Base-by-base conservation (phyloP, 2,888 invertebrate genomes). In the Invenusta paracnida region DNA sequence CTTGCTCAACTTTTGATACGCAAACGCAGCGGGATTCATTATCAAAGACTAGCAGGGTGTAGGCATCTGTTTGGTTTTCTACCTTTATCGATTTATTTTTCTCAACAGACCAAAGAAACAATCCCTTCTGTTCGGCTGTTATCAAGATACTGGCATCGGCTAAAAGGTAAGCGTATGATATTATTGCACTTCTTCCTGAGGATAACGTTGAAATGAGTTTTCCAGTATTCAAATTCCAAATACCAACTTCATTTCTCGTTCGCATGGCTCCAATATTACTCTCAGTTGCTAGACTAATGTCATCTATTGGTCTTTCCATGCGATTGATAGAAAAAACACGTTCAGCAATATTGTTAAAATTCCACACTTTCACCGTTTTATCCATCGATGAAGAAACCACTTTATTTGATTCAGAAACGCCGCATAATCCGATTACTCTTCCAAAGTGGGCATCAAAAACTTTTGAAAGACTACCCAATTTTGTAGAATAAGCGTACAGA, bases 281-380 rank as follows among this genome's bases (percentile, higher is more conserved):
- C 88, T 95, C 94, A 84, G 95, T 88, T 0, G 92, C 91, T 0
- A 93, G 88, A 66, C 90, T 89, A 82, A 98, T 95, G 28, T 95
- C 94, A 91, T 98, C 98, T 87, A 98, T 96, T 88, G 96, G 96
- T 87, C 97, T 92, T 90, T 98, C 98, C 87, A 87, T 87, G 27
- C 84, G 29, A 85, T 89, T 89, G 88, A 98, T 97, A 67, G 96
- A 95, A 90, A 97, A 96, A 0, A 97, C 97, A 91, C 97, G 96
- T 90, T 98, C 98, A 90, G 97, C 96, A 88, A 98, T 98, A 91
- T 98, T 98, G 91, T 98, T 97, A 86, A 99, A 96, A 91, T 98
- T 98, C 98, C 98, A 98, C 0, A 98, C 96, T 93, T 98, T 98
- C 2, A 98, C 97, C 0, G 97, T 96, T 87, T 98, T 94, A 91